Percentiles rank a stretch among this genome's conserved stretches.
These are phyloP conservation scores for Lerema accius DNA, from an alignment of 1,140 invertebrate species.

Conservation along the genomic window DNA sequence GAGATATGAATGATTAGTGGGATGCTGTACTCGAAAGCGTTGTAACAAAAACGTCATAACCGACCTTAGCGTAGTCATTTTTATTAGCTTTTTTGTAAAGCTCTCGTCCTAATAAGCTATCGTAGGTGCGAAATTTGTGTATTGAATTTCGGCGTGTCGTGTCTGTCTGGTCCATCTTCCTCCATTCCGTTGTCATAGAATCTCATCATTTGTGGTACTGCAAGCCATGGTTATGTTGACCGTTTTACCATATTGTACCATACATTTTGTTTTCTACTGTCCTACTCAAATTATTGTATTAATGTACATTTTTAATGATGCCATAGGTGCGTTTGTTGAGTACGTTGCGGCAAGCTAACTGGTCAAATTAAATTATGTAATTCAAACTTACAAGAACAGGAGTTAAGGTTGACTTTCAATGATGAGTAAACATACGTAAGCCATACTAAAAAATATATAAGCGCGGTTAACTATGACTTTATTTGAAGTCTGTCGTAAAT, in stretches of 20 bases:
- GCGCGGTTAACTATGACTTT: no score
- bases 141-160: slow-evolving; percentile 37
- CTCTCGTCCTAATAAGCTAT: slow-evolving; percentile 48
- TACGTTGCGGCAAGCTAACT: neutral
- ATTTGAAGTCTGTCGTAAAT: no score
- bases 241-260: neutral
- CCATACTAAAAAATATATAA: no score
- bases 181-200: slow-evolving; percentile 57
- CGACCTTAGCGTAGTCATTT: slow-evolving; percentile 21
- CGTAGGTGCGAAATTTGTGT: slow-evolving; percentile 50
- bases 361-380: no score
- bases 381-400: no score
- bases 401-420: no score
- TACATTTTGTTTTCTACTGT: slow-evolving; percentile 5
- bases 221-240: slow-evolving; percentile 2
- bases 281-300: neutral
- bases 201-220: slow-evolving; percentile 48
- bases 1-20: neutral
- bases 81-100: slow-evolving; percentile 44
- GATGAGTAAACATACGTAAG: no score
- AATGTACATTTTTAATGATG: neutral
- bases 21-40: neutral
- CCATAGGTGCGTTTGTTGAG: slow-evolving; percentile 16
- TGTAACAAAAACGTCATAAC: slow-evolving; percentile 9
- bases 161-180: slow-evolving; percentile 68